A percentile compares a stretch with the other conserved stretches of the same genome.
Conservation (phyloP, 2,888 invertebrate genomes). For the Chirona hameri region DNA sequence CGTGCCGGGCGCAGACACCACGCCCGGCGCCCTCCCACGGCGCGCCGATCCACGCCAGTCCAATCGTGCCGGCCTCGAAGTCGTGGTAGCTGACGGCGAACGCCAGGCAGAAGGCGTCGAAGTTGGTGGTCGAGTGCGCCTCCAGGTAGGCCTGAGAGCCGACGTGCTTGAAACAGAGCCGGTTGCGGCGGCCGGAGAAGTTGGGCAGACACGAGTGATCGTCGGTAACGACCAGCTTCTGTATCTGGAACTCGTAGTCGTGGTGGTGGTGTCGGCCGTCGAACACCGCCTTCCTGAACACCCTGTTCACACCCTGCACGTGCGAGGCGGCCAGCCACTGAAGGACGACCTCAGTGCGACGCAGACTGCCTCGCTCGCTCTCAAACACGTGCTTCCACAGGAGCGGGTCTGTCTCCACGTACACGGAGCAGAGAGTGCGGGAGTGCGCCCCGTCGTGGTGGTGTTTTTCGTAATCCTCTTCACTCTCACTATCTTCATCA, state of each 20-base stretch:
- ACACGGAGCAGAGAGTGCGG: background rate
- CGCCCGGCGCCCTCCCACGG: background rate
- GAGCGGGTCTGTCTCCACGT: background rate
- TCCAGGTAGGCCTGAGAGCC: background rate
- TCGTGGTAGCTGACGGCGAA: background rate
- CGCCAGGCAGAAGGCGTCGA: slow-evolving; percentile 3
- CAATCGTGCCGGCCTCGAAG: background rate
- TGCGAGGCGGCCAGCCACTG: background rate
- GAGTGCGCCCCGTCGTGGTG: background rate
- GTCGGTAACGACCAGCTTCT: background rate
- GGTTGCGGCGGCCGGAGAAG: background rate
- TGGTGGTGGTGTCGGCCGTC: background rate
- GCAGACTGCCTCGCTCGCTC: background rate
- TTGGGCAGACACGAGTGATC: background rate
- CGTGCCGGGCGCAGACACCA: background rate
- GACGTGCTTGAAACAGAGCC: background rate
- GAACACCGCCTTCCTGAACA: background rate
- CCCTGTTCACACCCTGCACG: background rate
- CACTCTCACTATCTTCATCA: background rate
- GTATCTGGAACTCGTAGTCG: background rate
- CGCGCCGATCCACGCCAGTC: background rate
- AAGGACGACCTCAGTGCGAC: background rate
- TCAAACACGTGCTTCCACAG: background rate
- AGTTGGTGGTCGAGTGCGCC: background rate
- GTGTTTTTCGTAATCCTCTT: background rate